Conservation (phyloP, 2,113 vertebrate species). For the Chloebia gouldiae region DNA sequence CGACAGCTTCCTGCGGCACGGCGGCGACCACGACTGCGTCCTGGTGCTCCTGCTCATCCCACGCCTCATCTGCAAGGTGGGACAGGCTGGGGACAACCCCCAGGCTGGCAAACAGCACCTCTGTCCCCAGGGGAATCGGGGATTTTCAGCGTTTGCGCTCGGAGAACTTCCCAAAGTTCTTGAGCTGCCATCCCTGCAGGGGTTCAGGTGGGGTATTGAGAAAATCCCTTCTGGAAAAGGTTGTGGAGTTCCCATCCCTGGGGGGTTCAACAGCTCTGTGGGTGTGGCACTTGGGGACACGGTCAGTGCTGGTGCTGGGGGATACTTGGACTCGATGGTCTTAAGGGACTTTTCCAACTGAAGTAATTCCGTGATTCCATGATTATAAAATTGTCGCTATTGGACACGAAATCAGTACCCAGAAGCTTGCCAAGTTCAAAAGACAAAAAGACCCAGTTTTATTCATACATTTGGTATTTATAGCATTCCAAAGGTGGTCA, state of each 20-base stretch:
- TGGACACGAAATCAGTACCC: too few relatives aligned
- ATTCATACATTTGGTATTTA: too few relatives aligned
- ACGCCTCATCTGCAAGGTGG: slow-evolving; percentile 93
- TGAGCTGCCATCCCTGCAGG: rapidly evolving
- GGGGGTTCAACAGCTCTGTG: not conserved
- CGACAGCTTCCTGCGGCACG: slow-evolving; percentile 92
- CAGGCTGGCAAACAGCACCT: rapidly evolving
- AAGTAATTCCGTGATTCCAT: not conserved
- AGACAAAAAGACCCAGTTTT: too few relatives aligned
- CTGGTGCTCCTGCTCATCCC: slow-evolving; percentile 95
- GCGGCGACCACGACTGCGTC: slow-evolving; percentile 93
- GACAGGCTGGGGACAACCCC: rapidly evolving
- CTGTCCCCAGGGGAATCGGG: rapidly evolving
- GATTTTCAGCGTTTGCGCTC: rapidly evolving
- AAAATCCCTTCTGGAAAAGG: not conserved
- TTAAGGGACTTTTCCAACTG: not conserved
- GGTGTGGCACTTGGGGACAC: not conserved
- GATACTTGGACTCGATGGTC: rapidly evolving
- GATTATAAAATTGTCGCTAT: too few relatives aligned
- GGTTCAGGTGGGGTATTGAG: not conserved
- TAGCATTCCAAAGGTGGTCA: too few relatives aligned
- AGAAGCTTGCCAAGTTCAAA: too few relatives aligned
- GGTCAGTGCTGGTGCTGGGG: not conserved
- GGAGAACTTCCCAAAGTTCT: not conserved
- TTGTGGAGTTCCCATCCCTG: not conserved